Evolutionary conservation across 1,140 invertebrate genomes (phyloP).

Genomic region (Metaphire vulgaris): DNA sequence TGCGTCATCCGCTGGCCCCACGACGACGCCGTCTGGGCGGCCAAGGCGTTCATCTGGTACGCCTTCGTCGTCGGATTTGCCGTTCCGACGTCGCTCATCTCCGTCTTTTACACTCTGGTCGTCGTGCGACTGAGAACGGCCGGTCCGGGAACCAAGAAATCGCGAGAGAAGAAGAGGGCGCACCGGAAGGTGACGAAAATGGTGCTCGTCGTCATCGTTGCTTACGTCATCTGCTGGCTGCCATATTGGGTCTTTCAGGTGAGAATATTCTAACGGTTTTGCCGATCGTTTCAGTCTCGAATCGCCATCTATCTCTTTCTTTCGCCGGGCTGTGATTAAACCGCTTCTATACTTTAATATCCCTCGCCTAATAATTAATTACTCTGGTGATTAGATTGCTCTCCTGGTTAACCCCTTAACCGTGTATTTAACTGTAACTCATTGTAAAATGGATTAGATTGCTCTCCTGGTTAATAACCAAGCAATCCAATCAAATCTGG

Average conservation of each 20-base stretch:
- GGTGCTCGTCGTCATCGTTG: constrained; percentile 88
- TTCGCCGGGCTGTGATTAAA: too few species aligned
- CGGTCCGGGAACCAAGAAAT: constrained; percentile 51
- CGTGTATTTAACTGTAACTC: too few species aligned
- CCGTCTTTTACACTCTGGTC: constrained; percentile 90
- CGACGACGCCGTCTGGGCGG: constrained; percentile 39
- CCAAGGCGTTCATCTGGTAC: constrained; percentile 59
- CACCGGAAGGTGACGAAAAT: constrained; percentile 88
- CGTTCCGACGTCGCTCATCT: constrained; percentile 81
- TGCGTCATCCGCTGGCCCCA: constrained; percentile 46
- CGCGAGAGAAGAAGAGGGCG: constrained; percentile 62
- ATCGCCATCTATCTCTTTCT: too few species aligned
- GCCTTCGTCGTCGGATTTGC: constrained; percentile 87
- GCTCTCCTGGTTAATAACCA: too few species aligned
- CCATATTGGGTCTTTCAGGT: constrained; percentile 85
- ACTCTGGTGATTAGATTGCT: too few species aligned
- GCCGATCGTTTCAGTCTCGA: too few species aligned
- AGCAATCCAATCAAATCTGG: too few species aligned
- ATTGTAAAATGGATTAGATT: too few species aligned
- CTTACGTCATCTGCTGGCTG: constrained; percentile 93
- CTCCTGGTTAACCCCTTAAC: too few species aligned
- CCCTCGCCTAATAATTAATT: too few species aligned
- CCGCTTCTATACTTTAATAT: too few species aligned
- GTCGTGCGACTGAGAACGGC: constrained; percentile 66
- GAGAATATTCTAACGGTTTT: constrained; percentile 30